These are phyloP conservation scores for Spodoptera littoralis DNA, from an alignment of 2,888 invertebrate species.

Conservation along the genomic window DNA sequence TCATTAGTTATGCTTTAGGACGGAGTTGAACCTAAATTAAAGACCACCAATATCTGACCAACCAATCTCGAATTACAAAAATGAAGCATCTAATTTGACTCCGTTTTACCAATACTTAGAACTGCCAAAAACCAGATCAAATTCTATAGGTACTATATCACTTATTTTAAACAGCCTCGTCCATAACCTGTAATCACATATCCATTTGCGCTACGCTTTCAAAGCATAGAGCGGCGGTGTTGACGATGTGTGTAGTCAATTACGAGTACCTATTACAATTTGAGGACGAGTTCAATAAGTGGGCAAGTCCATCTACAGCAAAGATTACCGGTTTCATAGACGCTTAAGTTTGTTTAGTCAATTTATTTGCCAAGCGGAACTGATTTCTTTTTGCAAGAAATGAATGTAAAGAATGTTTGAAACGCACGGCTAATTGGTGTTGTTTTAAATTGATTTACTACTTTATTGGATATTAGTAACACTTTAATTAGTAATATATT, in stretches of 20 bases:
- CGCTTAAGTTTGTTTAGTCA: slow-evolving; percentile 53
- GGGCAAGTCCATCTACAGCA: slow-evolving; percentile 38
- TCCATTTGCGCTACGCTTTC: slow-evolving; percentile 24
- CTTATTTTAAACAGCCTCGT: slow-evolving; percentile 5
- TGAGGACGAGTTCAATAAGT: slow-evolving; percentile 48
- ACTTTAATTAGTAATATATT: not conserved
- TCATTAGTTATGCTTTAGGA: too few species aligned
- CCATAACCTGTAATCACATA: slow-evolving; percentile 31
- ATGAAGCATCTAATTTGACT: too few species aligned
- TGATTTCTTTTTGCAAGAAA: slow-evolving; percentile 47
- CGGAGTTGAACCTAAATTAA: too few species aligned
- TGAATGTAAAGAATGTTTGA: slow-evolving; percentile 10
- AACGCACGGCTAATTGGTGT: not conserved
- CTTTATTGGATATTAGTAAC: not conserved
- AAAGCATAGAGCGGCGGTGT: slow-evolving; percentile 33
- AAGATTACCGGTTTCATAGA: slow-evolving; percentile 53
- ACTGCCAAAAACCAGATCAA: too few species aligned
- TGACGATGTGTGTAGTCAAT: slow-evolving; percentile 49
- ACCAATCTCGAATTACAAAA: too few species aligned
- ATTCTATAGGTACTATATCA: not conserved
- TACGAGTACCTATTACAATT: slow-evolving; percentile 38
- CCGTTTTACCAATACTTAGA: too few species aligned
- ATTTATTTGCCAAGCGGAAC: slow-evolving; percentile 51
- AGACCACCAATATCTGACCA: too few species aligned
- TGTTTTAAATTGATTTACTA: not conserved